Conservation (phyloP, 2,797 vertebrate genomes). For the Triplophysa bombifrons region DNA sequence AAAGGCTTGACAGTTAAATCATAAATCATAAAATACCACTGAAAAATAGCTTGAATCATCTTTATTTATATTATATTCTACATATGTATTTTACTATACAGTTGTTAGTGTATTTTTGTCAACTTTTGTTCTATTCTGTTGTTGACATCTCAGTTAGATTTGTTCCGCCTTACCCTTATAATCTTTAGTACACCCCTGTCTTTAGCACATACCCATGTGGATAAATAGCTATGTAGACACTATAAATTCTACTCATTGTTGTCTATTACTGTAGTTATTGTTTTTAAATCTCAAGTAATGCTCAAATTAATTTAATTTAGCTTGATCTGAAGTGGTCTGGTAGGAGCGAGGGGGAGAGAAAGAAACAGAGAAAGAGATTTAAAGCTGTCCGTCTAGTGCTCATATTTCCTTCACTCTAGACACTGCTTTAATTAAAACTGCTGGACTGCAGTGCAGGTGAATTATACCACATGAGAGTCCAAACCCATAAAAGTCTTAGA, state of each 20-base stretch:
- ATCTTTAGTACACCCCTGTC: background rate
- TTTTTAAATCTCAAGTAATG: conserved; percentile 28
- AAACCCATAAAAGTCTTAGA: conserved; percentile 20
- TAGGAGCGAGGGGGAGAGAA: background rate
- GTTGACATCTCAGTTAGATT: background rate
- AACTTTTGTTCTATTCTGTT: background rate
- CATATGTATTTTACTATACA: background rate
- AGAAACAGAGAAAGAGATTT: background rate
- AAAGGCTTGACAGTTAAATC: background rate
- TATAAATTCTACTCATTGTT: conserved; percentile 1
- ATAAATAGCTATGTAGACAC: background rate
- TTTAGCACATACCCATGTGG: background rate
- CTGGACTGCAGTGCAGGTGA: background rate
- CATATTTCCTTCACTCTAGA: conserved; percentile 19
- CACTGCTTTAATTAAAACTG: conserved; percentile 28
- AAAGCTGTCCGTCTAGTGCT: background rate
- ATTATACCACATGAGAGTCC: background rate
- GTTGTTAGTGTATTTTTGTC: background rate
- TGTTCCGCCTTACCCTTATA: background rate
- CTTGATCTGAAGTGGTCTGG: conserved; percentile 2
- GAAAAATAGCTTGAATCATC: too few relatives aligned
- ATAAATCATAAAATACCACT: too few relatives aligned
- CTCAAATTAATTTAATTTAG: background rate
- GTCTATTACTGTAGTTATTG: background rate
- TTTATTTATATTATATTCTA: background rate